phyloP scores from a whole-genome alignment of 2,888 invertebrate species.

The Sycophila texana region DNA sequence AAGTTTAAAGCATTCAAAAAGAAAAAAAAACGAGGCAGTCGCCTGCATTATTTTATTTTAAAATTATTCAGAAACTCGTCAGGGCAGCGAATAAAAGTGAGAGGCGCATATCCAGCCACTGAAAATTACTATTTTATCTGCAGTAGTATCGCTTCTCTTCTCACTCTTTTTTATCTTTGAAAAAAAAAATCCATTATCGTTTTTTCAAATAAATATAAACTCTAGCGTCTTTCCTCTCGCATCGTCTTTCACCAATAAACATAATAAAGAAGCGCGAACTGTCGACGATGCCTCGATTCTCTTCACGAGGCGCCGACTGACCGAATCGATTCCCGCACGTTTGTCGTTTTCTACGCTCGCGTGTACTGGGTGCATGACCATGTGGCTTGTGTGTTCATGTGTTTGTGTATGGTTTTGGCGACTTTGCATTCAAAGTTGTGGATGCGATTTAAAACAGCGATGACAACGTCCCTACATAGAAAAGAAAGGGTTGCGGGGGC shows the following conservation, averaged over 20 bases:
- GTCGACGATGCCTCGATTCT: slow-evolving; percentile 27
- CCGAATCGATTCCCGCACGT: slow-evolving; percentile 8
- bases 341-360: neutral
- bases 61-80: slow-evolving; percentile 40
- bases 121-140: neutral
- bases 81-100: slow-evolving; percentile 46
- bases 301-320: slow-evolving; percentile 26
- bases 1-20: too few species aligned
- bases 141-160: slow-evolving; percentile 9
- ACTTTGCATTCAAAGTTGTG: slow-evolving; percentile 25
- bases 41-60: slow-evolving; percentile 41
- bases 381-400: neutral
- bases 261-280: neutral
- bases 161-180: neutral
- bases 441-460: slow-evolving; percentile 51
- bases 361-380: neutral
- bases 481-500: slow-evolving; percentile 44
- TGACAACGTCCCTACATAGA: slow-evolving; percentile 43
- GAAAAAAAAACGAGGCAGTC: slow-evolving; percentile 24
- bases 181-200: too few species aligned
- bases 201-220: slow-evolving; percentile 50
- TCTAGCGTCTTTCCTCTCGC: slow-evolving; percentile 26
- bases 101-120: slow-evolving; percentile 36
- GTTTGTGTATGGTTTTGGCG: slow-evolving; percentile 43
- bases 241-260: slow-evolving; percentile 17